These are phyloP conservation scores for Drosophila sp. DNA, from an alignment of 1,140 invertebrate species.

Conservation along the genomic window DNA sequence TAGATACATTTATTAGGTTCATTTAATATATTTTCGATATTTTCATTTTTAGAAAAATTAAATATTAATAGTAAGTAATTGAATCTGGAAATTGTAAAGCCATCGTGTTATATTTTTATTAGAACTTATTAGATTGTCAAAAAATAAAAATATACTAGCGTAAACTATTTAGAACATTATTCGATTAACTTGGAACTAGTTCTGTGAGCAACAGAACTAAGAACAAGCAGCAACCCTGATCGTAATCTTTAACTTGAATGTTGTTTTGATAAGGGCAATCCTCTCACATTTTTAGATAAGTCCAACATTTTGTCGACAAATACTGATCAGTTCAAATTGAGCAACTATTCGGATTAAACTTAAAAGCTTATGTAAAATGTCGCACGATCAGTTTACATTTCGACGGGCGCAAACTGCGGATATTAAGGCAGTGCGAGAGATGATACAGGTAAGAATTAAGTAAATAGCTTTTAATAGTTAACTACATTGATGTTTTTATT, in stretches of 20 bases:
- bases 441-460: conserved; percentile 84
- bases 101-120: too few species aligned
- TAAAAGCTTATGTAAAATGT: conserved; percentile 21
- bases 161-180: too few species aligned
- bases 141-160: too few species aligned
- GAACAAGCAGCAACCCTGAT: conserved; percentile 11
- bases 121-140: background rate
- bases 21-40: too few species aligned
- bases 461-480: background rate
- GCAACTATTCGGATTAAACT: conserved; percentile 1
- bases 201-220: background rate
- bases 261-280: conserved; percentile 18
- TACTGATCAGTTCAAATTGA: conserved; percentile 3
- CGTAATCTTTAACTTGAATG: background rate
- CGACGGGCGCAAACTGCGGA: conserved; percentile 85
- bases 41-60: too few species aligned
- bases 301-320: background rate
- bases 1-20: too few species aligned
- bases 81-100: too few species aligned
- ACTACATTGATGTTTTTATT: background rate
- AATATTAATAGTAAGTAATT: too few species aligned
- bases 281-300: conserved; percentile 35
- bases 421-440: conserved; percentile 83
- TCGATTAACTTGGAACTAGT: conserved; percentile 26
- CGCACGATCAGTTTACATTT: conserved; percentile 61